These are phyloP conservation scores for Latrodectus elegans DNA, from an alignment of 2,888 invertebrate genomes.

Conservation along the genomic window DNA sequence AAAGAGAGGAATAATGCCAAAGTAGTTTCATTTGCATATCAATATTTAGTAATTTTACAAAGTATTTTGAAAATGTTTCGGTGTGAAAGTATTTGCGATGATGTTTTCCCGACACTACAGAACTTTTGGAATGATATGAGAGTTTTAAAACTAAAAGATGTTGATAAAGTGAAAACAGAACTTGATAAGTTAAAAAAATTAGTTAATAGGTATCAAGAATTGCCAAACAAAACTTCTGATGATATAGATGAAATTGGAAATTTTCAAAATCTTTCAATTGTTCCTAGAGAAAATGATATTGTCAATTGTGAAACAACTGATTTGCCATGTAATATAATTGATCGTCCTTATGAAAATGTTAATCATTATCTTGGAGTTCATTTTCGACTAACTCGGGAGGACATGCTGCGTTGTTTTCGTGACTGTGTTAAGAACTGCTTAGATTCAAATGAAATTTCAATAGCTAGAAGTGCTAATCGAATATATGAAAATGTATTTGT, in stretches of 20 bases:
- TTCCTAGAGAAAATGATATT: slow-evolving; percentile 74
- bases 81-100: slow-evolving; percentile 7
- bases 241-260: slow-evolving; percentile 68
- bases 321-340: slow-evolving; percentile 79
- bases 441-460: neutral
- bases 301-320: slow-evolving; percentile 74
- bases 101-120: slow-evolving; percentile 33
- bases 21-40: neutral
- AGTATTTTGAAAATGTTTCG: slow-evolving; percentile 12
- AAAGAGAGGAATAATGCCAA: neutral
- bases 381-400: slow-evolving; percentile 85
- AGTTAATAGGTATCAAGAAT: slow-evolving; percentile 19
- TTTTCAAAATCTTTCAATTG: slow-evolving; percentile 74
- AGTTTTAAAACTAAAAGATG: neutral
- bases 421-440: slow-evolving; percentile 73
- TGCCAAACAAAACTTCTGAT: slow-evolving; percentile 3
- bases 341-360: slow-evolving; percentile 80
- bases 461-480: neutral
- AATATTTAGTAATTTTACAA: slow-evolving; percentile 41
- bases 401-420: slow-evolving; percentile 84
- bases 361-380: slow-evolving; percentile 86
- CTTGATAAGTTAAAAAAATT: slow-evolving; percentile 13
- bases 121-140: slow-evolving; percentile 38
- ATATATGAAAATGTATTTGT: slow-evolving; percentile 30
- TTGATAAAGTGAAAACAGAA: neutral